phyloP scores from a whole-genome alignment of 2,888 invertebrate species.

The Philaethria dido region DNA sequence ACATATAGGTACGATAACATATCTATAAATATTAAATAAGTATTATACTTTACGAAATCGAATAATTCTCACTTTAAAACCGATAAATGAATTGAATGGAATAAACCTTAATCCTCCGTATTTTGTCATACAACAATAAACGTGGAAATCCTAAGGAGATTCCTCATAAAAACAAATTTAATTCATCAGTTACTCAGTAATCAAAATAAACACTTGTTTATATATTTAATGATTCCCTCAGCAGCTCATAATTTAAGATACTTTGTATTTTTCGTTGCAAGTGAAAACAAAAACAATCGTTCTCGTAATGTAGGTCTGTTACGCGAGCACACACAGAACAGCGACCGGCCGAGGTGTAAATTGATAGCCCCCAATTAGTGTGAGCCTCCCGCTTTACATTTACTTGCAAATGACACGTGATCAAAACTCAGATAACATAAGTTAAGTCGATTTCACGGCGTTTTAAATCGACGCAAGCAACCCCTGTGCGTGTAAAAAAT shows the following conservation, averaged over 20 bases:
- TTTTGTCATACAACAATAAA: neutral
- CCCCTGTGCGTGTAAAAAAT: slow-evolving; percentile 5
- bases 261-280: neutral
- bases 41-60: neutral
- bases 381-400: slow-evolving; percentile 12
- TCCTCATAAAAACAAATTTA: neutral
- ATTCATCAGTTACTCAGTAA: neutral
- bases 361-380: slow-evolving; percentile 13
- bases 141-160: neutral
- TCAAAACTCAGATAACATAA: slow-evolving; percentile 16
- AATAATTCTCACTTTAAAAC: neutral
- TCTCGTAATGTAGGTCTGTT: slow-evolving; percentile 4
- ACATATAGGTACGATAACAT: neutral
- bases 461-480: neutral
- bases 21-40: too few relatives aligned
- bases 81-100: neutral
- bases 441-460: slow-evolving; percentile 20
- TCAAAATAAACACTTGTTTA: slow-evolving; percentile 4
- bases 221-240: slow-evolving; percentile 2
- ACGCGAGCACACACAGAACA: neutral
- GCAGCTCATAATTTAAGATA: neutral
- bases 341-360: slow-evolving; percentile 3
- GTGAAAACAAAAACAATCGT: neutral
- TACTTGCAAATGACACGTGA: slow-evolving; percentile 19
- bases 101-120: neutral